Conservation (phyloP, 1,140 invertebrate species). For the Drosophila eugracilis region DNA sequence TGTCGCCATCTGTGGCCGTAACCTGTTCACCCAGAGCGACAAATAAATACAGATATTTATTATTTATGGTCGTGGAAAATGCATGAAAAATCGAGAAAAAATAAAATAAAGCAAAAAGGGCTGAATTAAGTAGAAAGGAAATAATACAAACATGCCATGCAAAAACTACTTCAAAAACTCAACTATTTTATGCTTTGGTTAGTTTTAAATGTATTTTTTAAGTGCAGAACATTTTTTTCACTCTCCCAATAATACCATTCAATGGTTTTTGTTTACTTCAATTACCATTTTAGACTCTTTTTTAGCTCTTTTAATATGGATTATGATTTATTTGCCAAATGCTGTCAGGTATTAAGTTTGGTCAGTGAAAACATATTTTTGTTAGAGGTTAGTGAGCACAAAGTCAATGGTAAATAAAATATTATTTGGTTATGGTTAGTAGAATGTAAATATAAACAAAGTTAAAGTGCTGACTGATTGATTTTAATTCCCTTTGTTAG, state of each 20-base stretch:
- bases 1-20: conserved; percentile 97
- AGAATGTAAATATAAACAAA: conserved; percentile 37
- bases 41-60: conserved; percentile 35
- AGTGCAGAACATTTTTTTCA: conserved; percentile 9
- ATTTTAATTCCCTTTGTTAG: conserved; percentile 46
- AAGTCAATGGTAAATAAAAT: conserved; percentile 33
- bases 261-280: conserved; percentile 17
- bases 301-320: conserved; percentile 4
- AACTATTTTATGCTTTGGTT: conserved; percentile 11
- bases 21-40: conserved; percentile 88
- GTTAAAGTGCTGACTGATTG: conserved; percentile 34
- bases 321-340: conserved; percentile 35
- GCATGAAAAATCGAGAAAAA: conserved; percentile 6
- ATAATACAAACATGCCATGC: conserved; percentile 31
- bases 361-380: conserved; percentile 15
- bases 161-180: conserved; percentile 17
- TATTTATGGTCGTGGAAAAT: conserved; percentile 22
- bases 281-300: conserved; percentile 25
- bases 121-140: conserved; percentile 1
- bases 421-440: conserved; percentile 31
- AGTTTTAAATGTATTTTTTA: conserved; percentile 1
- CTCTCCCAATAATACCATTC: conserved; percentile 6
- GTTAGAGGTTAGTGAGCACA: conserved; percentile 15
- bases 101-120: conserved; percentile 16
- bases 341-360: conserved; percentile 18